Base-by-base conservation (phyloP, 2,113 vertebrate genomes). In the Nothocercus nigrocapillus region DNA sequence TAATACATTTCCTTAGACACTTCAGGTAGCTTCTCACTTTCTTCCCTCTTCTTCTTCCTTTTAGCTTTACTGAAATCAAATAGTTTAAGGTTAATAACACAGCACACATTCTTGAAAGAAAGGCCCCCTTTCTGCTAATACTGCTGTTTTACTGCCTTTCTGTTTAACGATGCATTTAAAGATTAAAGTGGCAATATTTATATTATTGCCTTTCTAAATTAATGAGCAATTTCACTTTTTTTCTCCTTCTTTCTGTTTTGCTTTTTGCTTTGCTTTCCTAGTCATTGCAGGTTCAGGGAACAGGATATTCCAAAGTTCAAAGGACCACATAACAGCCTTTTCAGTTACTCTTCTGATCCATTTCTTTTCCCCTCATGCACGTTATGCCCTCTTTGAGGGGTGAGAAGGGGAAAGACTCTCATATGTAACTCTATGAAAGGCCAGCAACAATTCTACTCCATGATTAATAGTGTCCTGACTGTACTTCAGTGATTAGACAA, bases 1-100 rank as follows among this genome's bases (percentile, higher is more conserved):
- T 98, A 99, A 88, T 98, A 99, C 18, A 96, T 98, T 78, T 99
- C 98, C 95, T 98, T 98, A 53, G 99, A 99, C 11, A 99, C 99
- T 27, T 99, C 98, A 2, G 99, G 99, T 11, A 98, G 92, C 81
- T 98, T 99, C 93, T 98, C 97, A 16, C 97, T 98, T 90, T 98
- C 98, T 38, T 98, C 97, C 12, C 93, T 98, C 90, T 98, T 98
- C 97, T 98, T 99, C 93, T 97, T 99, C 75, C 95, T 96, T 68
- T 97, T 98, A 76, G 91, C 96, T 95, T 98, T 99, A 69, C 99
- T 99, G 97, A 51, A 91, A 76, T 12, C 19, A 95, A 24, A 89
- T 89, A 30, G 18, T 63, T 78, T 25, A 45, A 88, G 27, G 25
- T 28, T 30, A 89, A 80, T 38, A 88, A 20, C 17, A 19, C 18